Conservation (phyloP, 1,140 invertebrate genomes). For the Drosophila equinoxialis region DNA sequence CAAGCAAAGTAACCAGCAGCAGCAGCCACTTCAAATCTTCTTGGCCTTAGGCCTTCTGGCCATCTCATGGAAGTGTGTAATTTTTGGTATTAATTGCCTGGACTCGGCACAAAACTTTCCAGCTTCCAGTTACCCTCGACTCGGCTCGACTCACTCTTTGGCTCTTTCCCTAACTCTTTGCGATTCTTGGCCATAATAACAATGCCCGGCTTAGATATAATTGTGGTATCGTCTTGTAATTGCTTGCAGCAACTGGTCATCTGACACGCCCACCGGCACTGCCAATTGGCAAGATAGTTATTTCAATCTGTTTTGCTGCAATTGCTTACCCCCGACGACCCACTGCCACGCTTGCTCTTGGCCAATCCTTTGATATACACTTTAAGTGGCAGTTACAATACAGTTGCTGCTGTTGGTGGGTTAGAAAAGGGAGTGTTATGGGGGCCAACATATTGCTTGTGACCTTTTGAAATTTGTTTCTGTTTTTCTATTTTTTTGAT, state of each 20-base stretch:
- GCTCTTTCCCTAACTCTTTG: too few species aligned
- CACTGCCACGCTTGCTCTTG: constrained; percentile 11
- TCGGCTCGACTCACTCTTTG: too few species aligned
- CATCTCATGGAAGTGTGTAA: constrained; percentile 65
- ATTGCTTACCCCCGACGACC: not conserved
- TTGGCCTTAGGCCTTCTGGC: constrained; percentile 30
- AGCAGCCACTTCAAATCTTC: constrained; percentile 48
- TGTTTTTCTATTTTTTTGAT: constrained; percentile 25
- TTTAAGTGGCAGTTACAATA: not conserved
- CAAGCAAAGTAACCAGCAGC: constrained; percentile 70
- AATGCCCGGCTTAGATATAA: constrained; percentile 68
- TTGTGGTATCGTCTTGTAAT: constrained; percentile 76
- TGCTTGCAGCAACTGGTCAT: constrained; percentile 59
- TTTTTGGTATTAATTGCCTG: constrained; percentile 76
- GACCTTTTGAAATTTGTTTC: constrained; percentile 55
- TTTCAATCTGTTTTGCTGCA: constrained; percentile 41
- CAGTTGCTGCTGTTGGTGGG: not conserved
- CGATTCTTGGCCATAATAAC: constrained; percentile 44
- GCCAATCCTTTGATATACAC: constrained; percentile 8
- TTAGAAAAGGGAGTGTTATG: not conserved
- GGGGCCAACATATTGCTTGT: constrained; percentile 49
- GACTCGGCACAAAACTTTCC: constrained; percentile 55
- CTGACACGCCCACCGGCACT: constrained; percentile 46
- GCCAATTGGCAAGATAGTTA: constrained; percentile 50
- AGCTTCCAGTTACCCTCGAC: constrained; percentile 55